Conservation (phyloP, 2,797 vertebrate genomes). For the Sylvia borin region DNA sequence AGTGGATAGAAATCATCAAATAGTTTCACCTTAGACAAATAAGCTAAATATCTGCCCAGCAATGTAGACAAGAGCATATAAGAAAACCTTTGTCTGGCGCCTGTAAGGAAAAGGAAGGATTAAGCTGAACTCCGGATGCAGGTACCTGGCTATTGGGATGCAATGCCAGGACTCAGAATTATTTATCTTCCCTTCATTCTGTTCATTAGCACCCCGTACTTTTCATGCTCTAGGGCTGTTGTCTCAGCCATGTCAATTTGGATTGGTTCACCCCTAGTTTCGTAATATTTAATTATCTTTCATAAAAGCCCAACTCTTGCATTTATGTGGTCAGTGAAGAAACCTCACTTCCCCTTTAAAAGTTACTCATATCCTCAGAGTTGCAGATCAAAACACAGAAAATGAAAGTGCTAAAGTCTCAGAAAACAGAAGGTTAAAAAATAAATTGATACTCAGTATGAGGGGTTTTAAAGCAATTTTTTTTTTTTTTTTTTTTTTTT, state of each 20-base stretch:
- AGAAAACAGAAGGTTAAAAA: not conserved
- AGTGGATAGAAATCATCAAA: not conserved
- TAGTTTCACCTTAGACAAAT: not conserved
- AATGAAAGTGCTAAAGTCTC: not conserved
- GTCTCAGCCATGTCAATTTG: not conserved
- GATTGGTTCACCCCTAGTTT: not conserved
- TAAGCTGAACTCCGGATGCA: not conserved
- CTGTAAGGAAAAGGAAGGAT: not conserved
- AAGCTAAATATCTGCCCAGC: not conserved
- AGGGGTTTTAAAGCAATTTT: not conserved
- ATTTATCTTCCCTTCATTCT: not conserved
- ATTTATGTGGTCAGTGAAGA: not conserved
- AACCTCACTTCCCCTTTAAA: constrained; percentile 26
- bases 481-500: not conserved
- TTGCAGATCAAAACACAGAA: not conserved
- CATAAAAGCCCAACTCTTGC: constrained; percentile 13
- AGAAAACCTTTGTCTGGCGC: not conserved
- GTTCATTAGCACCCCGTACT: not conserved
- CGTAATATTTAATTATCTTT: not conserved
- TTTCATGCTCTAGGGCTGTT: not conserved
- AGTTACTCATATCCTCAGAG: not conserved
- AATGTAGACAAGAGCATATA: not conserved
- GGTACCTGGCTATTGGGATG: not conserved
- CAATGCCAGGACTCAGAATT: not conserved
- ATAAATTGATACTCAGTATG: not conserved